Conservation (phyloP, 2,113 vertebrate genomes). For the Lycaon pictus region DNA sequence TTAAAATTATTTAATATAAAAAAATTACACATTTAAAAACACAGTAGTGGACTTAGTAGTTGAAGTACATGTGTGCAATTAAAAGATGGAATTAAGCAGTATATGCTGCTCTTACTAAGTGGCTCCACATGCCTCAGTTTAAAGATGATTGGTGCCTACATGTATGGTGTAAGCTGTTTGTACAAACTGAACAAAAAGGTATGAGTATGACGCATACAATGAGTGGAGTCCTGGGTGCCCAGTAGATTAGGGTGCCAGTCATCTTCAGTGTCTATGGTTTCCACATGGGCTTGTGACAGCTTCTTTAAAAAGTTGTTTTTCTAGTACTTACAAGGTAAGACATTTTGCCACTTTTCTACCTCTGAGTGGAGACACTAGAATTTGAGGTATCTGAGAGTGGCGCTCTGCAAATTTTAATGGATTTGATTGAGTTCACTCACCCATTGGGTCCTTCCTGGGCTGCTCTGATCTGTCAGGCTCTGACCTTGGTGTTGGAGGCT, state of each 20-base stretch:
- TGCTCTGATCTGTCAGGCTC: too few species aligned
- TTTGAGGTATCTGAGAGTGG: background rate
- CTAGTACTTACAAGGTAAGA: background rate
- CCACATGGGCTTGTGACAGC: background rate
- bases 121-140: background rate
- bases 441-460: background rate
- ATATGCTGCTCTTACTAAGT: background rate
- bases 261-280: background rate
- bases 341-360: background rate
- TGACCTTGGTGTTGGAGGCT: background rate
- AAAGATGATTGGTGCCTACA: background rate
- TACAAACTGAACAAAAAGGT: background rate
- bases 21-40: conserved; percentile 12
- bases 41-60: background rate
- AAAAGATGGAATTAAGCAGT: background rate
- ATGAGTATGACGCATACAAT: fast-evolving
- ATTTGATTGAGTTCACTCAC: background rate
- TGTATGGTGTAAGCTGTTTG: background rate
- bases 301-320: background rate
- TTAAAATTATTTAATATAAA: background rate
- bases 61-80: background rate
- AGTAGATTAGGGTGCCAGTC: too few species aligned
- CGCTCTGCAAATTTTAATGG: background rate
- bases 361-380: background rate
- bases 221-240: too few species aligned